Evolutionary conservation across 2,888 invertebrate species (phyloP), one percentile per base, ranked within the genome.

Genomic region (Tetranychus truncatus): DNA sequence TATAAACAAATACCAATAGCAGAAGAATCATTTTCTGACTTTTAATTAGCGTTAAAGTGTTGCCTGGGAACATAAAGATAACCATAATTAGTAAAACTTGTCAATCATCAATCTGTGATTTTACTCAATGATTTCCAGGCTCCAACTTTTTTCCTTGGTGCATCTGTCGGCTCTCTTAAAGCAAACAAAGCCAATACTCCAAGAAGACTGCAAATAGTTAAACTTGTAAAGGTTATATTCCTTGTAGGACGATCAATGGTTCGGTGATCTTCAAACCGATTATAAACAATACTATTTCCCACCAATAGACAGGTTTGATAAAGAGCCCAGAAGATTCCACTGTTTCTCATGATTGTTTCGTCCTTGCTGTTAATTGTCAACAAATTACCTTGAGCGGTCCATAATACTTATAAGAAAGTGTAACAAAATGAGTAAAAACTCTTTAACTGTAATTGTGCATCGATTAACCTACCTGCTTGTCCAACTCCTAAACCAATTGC

Each of bases 301-400:
- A 92, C 89, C 83, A 96, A 89, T 85, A 95, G 88, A 81, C 96
- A 95, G 85, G 89, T 89, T 83, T 96, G 95, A 78, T 95, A 86
- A 84, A 97, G 88, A 0, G 95, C 95, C 96, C 96, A 97, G 83
- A 97, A 96, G 73, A 97, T 86, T 18, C 96, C 95, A 15, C 94
- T 92, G 84, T 97, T 95, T 79, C 95, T 86, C 9, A 92, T 90
- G 82, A 96, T 93, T 0, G 92, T 95, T 0, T 88, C 87, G 0
- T 88, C 84, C 79, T 90, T 89, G 78, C 95, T 95, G 86, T 95
- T 95, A 76, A 92, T 85, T 0, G 95, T 92, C 75, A 97, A 84
- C 82, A 91, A 92, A 79, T 88, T 89, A 55, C 97, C 97, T 24
- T 97, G 96, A 0, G 92, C 86, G 0, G 95, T 95, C 96, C 97